Conservation (phyloP, 1,140 invertebrate species). For the Zaprionus capensis region DNA sequence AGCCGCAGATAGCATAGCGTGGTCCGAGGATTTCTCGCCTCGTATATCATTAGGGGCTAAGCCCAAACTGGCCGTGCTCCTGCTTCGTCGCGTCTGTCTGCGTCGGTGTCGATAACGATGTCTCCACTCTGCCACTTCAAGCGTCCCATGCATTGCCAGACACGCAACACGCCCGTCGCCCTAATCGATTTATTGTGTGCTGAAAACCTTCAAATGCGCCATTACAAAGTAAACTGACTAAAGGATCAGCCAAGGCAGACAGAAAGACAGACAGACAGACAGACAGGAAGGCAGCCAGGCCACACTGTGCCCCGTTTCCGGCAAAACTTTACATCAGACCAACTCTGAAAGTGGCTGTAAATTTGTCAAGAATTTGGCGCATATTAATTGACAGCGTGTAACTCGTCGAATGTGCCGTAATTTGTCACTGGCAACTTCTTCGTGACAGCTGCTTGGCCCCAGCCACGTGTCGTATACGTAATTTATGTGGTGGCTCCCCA, state of each 20-base stretch:
- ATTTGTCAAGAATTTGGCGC: slow-evolving; percentile 31
- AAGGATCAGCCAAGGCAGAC: slow-evolving; percentile 37
- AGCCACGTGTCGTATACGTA: slow-evolving; percentile 53
- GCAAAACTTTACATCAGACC: background rate
- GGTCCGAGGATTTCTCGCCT: slow-evolving; percentile 5
- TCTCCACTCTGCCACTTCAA: slow-evolving; percentile 45
- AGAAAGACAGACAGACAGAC: background rate
- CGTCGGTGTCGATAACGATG: slow-evolving; percentile 59
- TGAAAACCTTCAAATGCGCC: slow-evolving; percentile 48
- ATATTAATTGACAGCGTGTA: slow-evolving; percentile 65
- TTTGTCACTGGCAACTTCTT: slow-evolving; percentile 44
- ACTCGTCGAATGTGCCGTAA: slow-evolving; percentile 39
- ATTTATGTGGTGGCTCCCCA: slow-evolving; percentile 49
- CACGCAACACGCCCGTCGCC: slow-evolving; percentile 19
- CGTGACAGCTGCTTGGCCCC: slow-evolving; percentile 22
- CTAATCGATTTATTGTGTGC: slow-evolving; percentile 73
- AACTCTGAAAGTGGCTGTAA: slow-evolving; percentile 43
- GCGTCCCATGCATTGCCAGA: slow-evolving; percentile 44
- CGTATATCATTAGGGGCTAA: slow-evolving; percentile 45
- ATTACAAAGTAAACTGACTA: slow-evolving; percentile 47
- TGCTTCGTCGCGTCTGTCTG: slow-evolving; percentile 24
- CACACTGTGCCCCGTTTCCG: background rate
- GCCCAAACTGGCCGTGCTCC: slow-evolving; percentile 18
- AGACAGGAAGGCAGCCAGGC: background rate
- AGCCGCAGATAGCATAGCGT: slow-evolving; percentile 12